A percentile compares a stretch with the other conserved stretches of the same genome.
Evolutionary conservation across 2,888 invertebrate genomes (phyloP).

Genomic region (Caenorhabditis plicata): DNA sequence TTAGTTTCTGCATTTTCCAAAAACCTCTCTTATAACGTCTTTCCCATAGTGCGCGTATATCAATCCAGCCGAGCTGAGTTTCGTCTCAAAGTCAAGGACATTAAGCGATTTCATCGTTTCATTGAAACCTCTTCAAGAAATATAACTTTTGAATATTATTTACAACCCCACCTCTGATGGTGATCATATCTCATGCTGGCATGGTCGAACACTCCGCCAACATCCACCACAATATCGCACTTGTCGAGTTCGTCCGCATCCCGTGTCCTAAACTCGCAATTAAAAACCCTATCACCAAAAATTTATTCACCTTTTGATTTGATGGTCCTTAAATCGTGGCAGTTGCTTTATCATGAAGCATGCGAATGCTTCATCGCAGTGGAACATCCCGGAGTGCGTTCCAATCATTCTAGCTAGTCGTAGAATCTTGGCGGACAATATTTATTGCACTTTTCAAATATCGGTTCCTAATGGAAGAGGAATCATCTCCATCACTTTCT

Average conservation of each 20-base stretch:
- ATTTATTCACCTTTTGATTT: slow-evolving; percentile 73
- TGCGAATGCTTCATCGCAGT: slow-evolving; percentile 92
- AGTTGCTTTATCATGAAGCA: slow-evolving; percentile 84
- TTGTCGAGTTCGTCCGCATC: slow-evolving; percentile 73
- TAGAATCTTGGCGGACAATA: too few relatives aligned
- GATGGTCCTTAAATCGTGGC: slow-evolving; percentile 79
- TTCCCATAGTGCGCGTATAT: slow-evolving; percentile 87
- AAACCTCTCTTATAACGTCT: slow-evolving; percentile 72
- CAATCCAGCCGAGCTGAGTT: slow-evolving; percentile 88
- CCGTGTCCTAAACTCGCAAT: slow-evolving; percentile 69
- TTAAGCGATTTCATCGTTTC: slow-evolving; percentile 66
- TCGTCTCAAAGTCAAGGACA: slow-evolving; percentile 68
- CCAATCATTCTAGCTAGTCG: slow-evolving; percentile 68
- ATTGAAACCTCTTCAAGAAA: slow-evolving; percentile 68
- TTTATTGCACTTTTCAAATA: too few relatives aligned
- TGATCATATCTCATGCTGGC: slow-evolving; percentile 83
- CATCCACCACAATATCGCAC: slow-evolving; percentile 93
- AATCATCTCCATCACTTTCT: slow-evolving; percentile 5
- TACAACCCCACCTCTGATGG: too few relatives aligned
- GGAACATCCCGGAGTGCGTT: slow-evolving; percentile 78
- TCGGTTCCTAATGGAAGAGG: too few relatives aligned
- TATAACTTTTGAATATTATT: too few relatives aligned
- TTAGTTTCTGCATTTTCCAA: too few relatives aligned
- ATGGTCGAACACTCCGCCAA: slow-evolving; percentile 83
- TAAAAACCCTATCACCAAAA: slow-evolving; percentile 1